These are phyloP conservation scores for Mixornis gularis DNA, from an alignment of 2,113 vertebrate species.

Conservation along the genomic window DNA sequence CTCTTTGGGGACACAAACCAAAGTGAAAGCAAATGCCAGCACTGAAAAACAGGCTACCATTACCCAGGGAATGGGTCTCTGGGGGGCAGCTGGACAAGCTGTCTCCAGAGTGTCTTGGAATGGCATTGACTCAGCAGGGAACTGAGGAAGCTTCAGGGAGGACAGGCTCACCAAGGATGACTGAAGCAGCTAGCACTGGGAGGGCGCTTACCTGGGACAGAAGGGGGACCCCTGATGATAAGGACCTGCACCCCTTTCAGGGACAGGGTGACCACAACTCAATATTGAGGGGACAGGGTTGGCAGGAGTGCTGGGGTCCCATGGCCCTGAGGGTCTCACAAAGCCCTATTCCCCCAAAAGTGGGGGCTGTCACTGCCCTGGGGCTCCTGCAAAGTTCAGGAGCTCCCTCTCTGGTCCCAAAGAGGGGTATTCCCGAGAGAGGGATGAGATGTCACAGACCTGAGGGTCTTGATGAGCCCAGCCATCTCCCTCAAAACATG, in stretches of 20 bases:
- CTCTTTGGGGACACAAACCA: constrained; percentile 79
- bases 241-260: neutral
- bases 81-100: constrained; percentile 69
- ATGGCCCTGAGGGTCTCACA: neutral
- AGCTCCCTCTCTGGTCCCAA: neutral
- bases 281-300: neutral
- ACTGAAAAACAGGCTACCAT: constrained; percentile 75
- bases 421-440: neutral
- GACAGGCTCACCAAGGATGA: constrained; percentile 54
- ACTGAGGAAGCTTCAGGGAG: neutral
- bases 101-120: constrained; percentile 73
- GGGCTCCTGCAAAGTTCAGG: neutral
- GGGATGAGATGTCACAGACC: neutral
- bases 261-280: neutral
- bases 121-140: constrained; percentile 67
- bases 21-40: constrained; percentile 71
- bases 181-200: constrained; percentile 71
- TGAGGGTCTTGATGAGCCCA: neutral
- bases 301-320: neutral
- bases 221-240: accelerated
- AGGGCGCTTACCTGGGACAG: constrained; percentile 72
- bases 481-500: neutral
- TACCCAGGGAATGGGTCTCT: constrained; percentile 71
- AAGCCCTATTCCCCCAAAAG: no score
- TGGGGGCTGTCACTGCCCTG: neutral